Percentiles rank a stretch among this genome's conserved stretches.
phyloP scores from a whole-genome alignment of 2,888 invertebrate genomes.

The Epiblema foenella region DNA sequence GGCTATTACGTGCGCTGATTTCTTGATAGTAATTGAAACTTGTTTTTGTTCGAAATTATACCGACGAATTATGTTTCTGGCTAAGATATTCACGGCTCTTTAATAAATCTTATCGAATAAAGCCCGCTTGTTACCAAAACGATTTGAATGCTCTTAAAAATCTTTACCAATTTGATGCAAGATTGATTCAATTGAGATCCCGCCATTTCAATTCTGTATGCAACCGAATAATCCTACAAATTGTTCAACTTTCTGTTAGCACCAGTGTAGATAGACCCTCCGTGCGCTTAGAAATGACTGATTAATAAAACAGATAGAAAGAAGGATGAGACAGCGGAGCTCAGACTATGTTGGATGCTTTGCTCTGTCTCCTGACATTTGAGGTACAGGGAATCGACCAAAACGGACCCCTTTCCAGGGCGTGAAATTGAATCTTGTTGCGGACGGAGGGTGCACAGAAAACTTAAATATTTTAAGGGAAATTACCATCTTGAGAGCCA shows the following conservation, averaged over 20 bases:
- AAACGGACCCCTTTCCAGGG: slow-evolving; percentile 78
- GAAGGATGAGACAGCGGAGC: slow-evolving; percentile 61
- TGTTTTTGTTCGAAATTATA: slow-evolving; percentile 44
- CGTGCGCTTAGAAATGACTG: slow-evolving; percentile 52
- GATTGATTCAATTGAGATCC: slow-evolving; percentile 79
- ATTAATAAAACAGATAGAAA: slow-evolving; percentile 49
- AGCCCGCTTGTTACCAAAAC: slow-evolving; percentile 52
- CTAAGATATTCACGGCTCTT: slow-evolving; percentile 9
- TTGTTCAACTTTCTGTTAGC: slow-evolving; percentile 61
- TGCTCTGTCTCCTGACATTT: slow-evolving; percentile 78
- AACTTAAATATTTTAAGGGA: slow-evolving; percentile 83
- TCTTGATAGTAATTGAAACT: slow-evolving; percentile 55
- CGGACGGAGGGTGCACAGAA: slow-evolving; percentile 76
- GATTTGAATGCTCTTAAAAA: slow-evolving; percentile 58
- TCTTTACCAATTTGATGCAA: slow-evolving; percentile 76
- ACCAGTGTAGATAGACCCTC: slow-evolving; percentile 66
- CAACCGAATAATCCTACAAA: slow-evolving; percentile 78
- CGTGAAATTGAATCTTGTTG: slow-evolving; percentile 85
- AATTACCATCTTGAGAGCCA: slow-evolving; percentile 75
- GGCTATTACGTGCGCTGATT: slow-evolving; percentile 60
- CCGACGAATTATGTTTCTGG: background rate
- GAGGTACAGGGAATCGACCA: slow-evolving; percentile 74
- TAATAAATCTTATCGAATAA: slow-evolving; percentile 25
- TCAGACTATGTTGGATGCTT: slow-evolving; percentile 64
- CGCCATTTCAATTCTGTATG: slow-evolving; percentile 74